phyloP scores from a whole-genome alignment of 2,888 invertebrate genomes.

The Epirrhoe tristata region DNA sequence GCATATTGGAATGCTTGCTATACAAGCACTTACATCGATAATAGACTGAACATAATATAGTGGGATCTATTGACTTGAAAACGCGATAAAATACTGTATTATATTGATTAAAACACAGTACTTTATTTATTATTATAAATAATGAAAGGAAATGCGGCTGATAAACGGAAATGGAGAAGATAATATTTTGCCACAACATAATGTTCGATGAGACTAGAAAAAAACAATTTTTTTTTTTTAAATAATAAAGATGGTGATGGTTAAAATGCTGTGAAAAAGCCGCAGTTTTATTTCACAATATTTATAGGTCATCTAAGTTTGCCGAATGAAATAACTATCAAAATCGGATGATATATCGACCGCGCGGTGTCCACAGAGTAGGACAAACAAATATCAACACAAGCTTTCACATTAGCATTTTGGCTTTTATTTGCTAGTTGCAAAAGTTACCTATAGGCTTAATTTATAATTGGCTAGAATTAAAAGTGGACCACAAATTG shows the following conservation, averaged over 20 bases:
- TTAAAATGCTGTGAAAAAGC: neutral
- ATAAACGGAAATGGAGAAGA: no score
- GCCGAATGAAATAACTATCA: neutral
- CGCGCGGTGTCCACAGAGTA: neutral
- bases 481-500: no score
- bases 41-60: slow-evolving; percentile 23
- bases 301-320: neutral
- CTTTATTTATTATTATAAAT: no score
- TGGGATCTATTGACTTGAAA: slow-evolving; percentile 14
- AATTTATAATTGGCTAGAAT: no score
- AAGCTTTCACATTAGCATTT: neutral
- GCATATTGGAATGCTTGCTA: slow-evolving; percentile 66
- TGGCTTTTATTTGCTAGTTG: neutral
- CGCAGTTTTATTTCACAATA: neutral
- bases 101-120: neutral
- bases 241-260: no score
- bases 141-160: no score
- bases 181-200: no score
- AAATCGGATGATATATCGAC: neutral
- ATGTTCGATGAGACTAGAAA: no score
- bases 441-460: neutral
- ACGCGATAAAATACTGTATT: neutral
- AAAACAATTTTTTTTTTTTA: no score
- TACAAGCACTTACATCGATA: slow-evolving; percentile 58
- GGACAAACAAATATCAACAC: neutral